These are phyloP conservation scores for Plebejus anna DNA, from an alignment of 2,888 invertebrate species.

Conservation along the genomic window DNA sequence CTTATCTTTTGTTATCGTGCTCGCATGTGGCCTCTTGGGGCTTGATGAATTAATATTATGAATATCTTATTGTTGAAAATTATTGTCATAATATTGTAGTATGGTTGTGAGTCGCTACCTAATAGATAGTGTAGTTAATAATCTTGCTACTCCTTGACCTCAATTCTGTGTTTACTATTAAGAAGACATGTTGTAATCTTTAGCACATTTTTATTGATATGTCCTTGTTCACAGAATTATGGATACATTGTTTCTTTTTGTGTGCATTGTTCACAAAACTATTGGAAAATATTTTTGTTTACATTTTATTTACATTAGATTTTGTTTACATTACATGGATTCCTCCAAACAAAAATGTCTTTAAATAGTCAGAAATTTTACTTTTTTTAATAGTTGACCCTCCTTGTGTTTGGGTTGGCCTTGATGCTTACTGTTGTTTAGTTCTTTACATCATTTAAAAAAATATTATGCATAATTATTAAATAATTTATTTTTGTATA, in stretches of 20 bases:
- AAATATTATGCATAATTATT: neutral
- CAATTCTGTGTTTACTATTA: neutral
- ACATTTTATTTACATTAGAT: no score
- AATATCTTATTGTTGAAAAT: neutral
- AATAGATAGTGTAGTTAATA: neutral
- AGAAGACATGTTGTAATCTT: neutral
- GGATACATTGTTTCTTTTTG: neutral
- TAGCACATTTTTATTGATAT: neutral
- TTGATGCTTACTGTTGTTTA: neutral
- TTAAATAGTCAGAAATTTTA: neutral
- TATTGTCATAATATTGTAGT: constrained; percentile 15
- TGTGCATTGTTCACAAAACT: neutral
- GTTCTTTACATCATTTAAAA: neutral
- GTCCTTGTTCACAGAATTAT: neutral
- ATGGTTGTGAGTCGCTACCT: neutral
- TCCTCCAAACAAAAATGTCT: neutral
- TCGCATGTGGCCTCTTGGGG: no score
- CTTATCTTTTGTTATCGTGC: no score
- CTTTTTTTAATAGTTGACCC: neutral
- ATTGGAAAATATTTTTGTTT: neutral
- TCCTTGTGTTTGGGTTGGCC: neutral
- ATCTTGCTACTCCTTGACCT: constrained; percentile 11
- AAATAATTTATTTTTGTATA: neutral
- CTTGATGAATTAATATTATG: neutral
- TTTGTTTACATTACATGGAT: no score